Base-by-base conservation (phyloP, 1,140 invertebrate genomes). In the Gryon sp. region DNA sequence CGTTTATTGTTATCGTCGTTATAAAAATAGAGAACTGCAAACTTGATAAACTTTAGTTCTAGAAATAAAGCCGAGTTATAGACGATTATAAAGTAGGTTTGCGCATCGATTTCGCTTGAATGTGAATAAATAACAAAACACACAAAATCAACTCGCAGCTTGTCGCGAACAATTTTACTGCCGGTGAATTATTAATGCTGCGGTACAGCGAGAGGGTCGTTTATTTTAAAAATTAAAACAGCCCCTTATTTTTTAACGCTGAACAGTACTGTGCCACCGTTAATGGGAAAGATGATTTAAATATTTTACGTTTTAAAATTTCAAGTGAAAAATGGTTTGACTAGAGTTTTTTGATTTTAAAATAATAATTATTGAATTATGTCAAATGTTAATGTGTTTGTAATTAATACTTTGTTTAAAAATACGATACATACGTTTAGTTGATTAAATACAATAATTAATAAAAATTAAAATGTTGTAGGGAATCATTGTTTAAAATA, bases 1-100 rank as follows among this genome's bases (percentile, higher is more conserved):
- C 36, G 5, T 41, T 57, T 59, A 43, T 52, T 69, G 45, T 70
- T 60, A 60, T 62, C 38, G 68, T 7, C 9, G 41, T 20, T 70
- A 40, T 32, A 40, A 57, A 69, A 69, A 69, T 50, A 59, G 65
- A 50, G 34, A 6, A 16, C 32, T 38, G 65, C 65, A 50, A 69
- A 69, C 26, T 59, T 69, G 45, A 69, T 69, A 69, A 68, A 68
- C 48, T 68, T 68, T 38, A 57, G 52, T 50, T 72, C 68, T 62
- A 62, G 55, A 72, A 70, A 70, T 70, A 59, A 70, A 52, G 63
- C 19, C 20, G 26, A 43, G 26, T 70, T 70, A 70, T 60, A 45
- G 32, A 60, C 55, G 34, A 53, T 70, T 53, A 53, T 70, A 60
- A 69, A 60, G 53, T 59, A 70, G 66, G 53, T 60, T 59, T 24